Percentiles rank a stretch among this genome's conserved stretches.
Evolutionary conservation across 2,113 vertebrate species (phyloP).

Genomic region (Dicentrarchus labrax): DNA sequence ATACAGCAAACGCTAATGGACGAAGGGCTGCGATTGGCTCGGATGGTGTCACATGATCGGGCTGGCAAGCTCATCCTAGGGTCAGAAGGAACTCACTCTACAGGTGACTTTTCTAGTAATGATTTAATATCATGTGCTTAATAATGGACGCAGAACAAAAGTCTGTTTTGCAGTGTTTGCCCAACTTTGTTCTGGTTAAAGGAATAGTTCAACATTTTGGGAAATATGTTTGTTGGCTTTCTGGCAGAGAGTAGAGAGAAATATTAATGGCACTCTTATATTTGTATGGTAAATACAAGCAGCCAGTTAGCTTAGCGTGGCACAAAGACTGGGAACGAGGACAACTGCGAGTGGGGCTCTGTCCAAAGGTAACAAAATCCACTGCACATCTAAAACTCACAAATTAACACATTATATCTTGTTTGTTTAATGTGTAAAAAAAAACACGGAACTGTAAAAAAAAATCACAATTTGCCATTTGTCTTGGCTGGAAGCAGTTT

Average conservation of each 20-base stretch:
- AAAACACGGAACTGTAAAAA: neutral
- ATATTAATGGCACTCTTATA: too few relatives aligned
- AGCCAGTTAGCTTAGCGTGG: neutral
- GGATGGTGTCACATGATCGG: conserved; percentile 93
- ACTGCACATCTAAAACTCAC: neutral
- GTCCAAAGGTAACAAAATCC: neutral
- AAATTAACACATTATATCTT: neutral
- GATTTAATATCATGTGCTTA: conserved; percentile 20
- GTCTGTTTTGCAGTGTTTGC: conserved; percentile 29
- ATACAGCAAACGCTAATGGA: conserved; percentile 98
- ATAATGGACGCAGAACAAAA: conserved; percentile 46
- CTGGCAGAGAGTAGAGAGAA: neutral
- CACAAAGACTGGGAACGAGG: neutral
- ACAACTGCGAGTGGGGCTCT: neutral
- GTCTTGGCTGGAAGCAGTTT: neutral
- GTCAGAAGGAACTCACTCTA: conserved; percentile 87
- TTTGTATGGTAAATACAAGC: neutral
- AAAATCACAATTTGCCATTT: neutral
- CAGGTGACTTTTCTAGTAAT: conserved; percentile 85
- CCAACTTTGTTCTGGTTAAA: neutral
- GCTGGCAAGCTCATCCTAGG: conserved; percentile 89
- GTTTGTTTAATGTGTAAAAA: conserved; percentile 6
- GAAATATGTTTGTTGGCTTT: neutral
- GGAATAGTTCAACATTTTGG: neutral
- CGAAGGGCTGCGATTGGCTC: conserved; percentile 95